Conservation (phyloP, 2,113 vertebrate species). For the Ahaetulla prasina region DNA sequence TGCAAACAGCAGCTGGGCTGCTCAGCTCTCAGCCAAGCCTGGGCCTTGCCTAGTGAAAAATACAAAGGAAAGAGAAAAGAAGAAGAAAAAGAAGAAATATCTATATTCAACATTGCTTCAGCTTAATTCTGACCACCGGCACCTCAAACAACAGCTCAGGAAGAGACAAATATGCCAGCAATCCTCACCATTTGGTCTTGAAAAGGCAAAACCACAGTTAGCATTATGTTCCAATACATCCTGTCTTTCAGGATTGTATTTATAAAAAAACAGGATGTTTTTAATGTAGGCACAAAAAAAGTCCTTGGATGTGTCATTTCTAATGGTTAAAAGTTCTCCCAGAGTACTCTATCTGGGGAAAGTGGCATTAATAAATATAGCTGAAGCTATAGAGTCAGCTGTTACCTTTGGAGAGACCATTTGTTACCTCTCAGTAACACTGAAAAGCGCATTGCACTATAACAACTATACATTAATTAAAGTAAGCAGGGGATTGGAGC, state of each 20-base stretch:
- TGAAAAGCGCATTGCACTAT: constrained; percentile 49
- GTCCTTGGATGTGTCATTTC: constrained; percentile 4
- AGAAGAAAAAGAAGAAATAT: neutral
- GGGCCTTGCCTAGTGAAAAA: neutral
- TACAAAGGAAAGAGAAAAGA: neutral
- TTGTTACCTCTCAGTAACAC: constrained; percentile 48
- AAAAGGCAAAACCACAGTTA: neutral
- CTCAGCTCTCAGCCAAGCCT: neutral
- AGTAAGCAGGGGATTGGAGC: constrained; percentile 43
- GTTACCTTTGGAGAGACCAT: constrained; percentile 28
- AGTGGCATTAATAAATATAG: constrained; percentile 14
- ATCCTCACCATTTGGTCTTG: neutral
- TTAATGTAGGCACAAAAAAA: constrained; percentile 2
- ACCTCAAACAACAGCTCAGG: neutral
- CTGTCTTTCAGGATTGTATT: neutral
- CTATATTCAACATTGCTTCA: neutral
- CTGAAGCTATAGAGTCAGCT: constrained; percentile 38
- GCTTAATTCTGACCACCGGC: neutral
- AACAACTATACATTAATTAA: constrained; percentile 64
- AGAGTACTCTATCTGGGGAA: constrained; percentile 15
- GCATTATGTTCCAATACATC: neutral
- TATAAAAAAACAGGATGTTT: neutral
- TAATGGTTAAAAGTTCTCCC: constrained; percentile 15
- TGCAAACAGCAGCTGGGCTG: neutral
- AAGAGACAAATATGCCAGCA: neutral